A percentile compares a stretch with the other conserved stretches of the same genome.
phyloP scores from a whole-genome alignment of 2,797 vertebrate species.

The Tachyglossus aculeatus region DNA sequence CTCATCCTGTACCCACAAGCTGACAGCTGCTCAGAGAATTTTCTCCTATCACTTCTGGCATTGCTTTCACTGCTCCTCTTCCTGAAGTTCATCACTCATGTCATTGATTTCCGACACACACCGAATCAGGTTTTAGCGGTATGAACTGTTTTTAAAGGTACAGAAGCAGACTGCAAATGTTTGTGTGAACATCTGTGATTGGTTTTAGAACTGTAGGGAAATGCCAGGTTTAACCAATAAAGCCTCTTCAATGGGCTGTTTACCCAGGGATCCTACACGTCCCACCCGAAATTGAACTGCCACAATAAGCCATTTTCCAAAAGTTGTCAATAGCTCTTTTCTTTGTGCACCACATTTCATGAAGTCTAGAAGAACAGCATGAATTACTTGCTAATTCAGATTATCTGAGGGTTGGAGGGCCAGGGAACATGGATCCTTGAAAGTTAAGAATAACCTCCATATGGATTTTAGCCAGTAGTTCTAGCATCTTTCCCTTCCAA shows the following conservation, averaged over 20 bases:
- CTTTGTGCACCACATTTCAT: constrained; percentile 11
- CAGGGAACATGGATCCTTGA: constrained; percentile 21
- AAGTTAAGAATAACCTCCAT: constrained; percentile 19
- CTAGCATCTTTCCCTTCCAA: constrained; percentile 2
- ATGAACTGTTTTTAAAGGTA: constrained; percentile 55
- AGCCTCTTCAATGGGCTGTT: constrained; percentile 49
- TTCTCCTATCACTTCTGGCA: constrained; percentile 66
- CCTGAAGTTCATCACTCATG: constrained; percentile 65
- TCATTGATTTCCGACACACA: constrained; percentile 58
- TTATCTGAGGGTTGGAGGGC: constrained; percentile 30
- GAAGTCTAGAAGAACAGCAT: constrained; percentile 22
- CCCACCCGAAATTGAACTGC: constrained; percentile 37
- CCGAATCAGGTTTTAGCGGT: constrained; percentile 56
- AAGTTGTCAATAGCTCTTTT: constrained; percentile 36
- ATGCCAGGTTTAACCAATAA: constrained; percentile 49
- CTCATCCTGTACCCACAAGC: constrained; percentile 70
- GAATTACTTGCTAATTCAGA: constrained; percentile 27
- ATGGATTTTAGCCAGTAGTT: constrained; percentile 9
- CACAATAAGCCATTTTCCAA: constrained; percentile 1
- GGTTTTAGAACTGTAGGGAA: too few species aligned
- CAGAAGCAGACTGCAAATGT: constrained; percentile 43
- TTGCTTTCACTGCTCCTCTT: constrained; percentile 61
- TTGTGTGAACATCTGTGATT: constrained; percentile 57
- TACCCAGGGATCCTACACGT: constrained; percentile 49
- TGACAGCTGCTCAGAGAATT: constrained; percentile 51